Evolutionary conservation across 2,797 vertebrate species (phyloP), one percentile per base, ranked within the genome.

Genomic region (Sebastes taczanowskii): DNA sequence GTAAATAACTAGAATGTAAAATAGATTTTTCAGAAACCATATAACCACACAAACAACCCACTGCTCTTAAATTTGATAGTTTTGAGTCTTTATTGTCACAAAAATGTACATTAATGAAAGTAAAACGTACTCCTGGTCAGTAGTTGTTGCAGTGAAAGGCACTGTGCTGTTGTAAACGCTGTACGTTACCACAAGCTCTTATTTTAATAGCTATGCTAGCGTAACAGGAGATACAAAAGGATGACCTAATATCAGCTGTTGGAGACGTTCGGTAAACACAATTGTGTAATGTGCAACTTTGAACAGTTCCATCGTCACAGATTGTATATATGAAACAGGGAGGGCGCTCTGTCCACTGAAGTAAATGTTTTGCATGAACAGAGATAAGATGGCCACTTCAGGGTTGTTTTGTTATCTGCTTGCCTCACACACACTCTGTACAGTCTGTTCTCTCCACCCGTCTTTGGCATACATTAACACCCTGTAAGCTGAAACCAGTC

Each of bases 361-460:
- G 76, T 72, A 5, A 68, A 56, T 76, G 80, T 85, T 87, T 77
- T 20, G 61, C 84, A 14, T 3, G 32, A n/a, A n/a, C 34, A 6
- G 34, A 22, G 91, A 91, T 93, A 87, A 91, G 72, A 35, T 20
- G 62, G 49, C 32, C 4, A 6, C 73, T 32, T 3, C 2, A 16
- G 9, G 23, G 25, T 77, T 83, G 63, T 81, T 81, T 63, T 13
- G 25, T 89, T 92, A 91, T 93, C 92, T 86, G 0, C 42, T 46
- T 18, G 42, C 62, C 23, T 1, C 84, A 86, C 60, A 32, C 65
- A 1, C 63, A 59, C 11, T 67, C 68, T 11, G 55, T 30, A 61
- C 71, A 56, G 60, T 11, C 2, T 61, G 65, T 42, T 9, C 29
- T 34, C 67, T 2, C 46, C 23, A 5, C 18, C 35, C 23, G 13